Conservation (phyloP, 2,888 invertebrate species). For the Coelopa pilipes region DNA sequence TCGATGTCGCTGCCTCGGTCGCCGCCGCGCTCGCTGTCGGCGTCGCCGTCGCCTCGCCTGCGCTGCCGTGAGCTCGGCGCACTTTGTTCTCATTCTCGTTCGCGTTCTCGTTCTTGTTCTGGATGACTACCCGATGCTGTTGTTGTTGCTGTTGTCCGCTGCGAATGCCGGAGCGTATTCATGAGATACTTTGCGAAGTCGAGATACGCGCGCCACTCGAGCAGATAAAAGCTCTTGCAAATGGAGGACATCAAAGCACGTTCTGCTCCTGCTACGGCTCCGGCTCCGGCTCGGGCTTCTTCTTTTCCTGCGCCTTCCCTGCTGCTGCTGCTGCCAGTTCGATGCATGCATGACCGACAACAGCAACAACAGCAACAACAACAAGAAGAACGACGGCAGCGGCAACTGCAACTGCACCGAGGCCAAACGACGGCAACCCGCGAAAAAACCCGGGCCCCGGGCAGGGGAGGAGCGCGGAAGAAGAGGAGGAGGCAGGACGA, state of each 20-base stretch:
- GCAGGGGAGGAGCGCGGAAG: background rate
- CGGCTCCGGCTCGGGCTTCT: constrained; percentile 7
- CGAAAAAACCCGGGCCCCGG: background rate
- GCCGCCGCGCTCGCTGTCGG: background rate
- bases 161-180: constrained; percentile 8
- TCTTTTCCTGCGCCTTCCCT: background rate
- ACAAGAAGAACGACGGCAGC: background rate
- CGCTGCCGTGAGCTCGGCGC: background rate
- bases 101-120: background rate
- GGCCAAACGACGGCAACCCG: background rate
- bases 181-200: constrained; percentile 18
- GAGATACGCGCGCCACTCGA: background rate
- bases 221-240: constrained; percentile 15
- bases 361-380: background rate
- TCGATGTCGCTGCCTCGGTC: background rate
- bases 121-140: background rate
- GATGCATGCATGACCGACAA: too few species aligned
- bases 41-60: background rate
- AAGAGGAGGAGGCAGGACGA: background rate
- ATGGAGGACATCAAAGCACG: constrained; percentile 45
- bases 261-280: constrained; percentile 34
- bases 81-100: constrained; percentile 2
- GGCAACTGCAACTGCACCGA: background rate
- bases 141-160: background rate
- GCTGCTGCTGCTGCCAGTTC: background rate